These are phyloP conservation scores for Andrena hattorfiana DNA, from an alignment of 2,888 invertebrate species.

Conservation along the genomic window DNA sequence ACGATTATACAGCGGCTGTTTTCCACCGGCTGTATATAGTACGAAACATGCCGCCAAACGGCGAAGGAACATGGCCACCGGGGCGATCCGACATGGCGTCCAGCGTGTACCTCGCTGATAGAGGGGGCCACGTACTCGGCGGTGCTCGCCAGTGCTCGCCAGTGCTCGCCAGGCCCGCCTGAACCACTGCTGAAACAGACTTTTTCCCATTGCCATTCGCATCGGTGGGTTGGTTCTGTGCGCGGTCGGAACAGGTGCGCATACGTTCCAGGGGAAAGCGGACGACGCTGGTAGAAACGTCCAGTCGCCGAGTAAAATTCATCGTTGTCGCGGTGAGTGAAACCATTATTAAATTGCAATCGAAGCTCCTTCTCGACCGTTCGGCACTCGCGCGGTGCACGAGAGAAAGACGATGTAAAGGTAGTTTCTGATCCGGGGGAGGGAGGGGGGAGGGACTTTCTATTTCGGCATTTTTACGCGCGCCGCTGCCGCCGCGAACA, in stretches of 20 bases:
- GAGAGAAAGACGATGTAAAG: slow-evolving; percentile 4
- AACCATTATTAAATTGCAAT: slow-evolving; percentile 39
- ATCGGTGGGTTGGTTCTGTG: slow-evolving; percentile 74
- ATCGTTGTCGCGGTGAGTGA: slow-evolving; percentile 65
- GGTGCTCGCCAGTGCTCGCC: not conserved
- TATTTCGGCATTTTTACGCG: slow-evolving; percentile 74
- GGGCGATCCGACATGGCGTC: slow-evolving; percentile 51
- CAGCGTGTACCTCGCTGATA: not conserved
- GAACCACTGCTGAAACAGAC: slow-evolving; percentile 56
- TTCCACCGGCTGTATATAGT: not conserved
- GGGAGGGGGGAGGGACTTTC: too few relatives aligned
- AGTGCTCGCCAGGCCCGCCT: slow-evolving; percentile 43
- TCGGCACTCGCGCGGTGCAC: not conserved
- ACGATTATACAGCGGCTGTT: not conserved
- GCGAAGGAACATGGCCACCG: slow-evolving; percentile 13
- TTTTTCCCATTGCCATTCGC: slow-evolving; percentile 68
- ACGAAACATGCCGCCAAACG: slow-evolving; percentile 50
- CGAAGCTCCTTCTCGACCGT: not conserved
- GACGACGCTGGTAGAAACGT: slow-evolving; percentile 63
- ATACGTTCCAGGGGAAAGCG: slow-evolving; percentile 72
- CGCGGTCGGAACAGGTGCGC: slow-evolving; percentile 76
- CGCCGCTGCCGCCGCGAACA: slow-evolving; percentile 23
- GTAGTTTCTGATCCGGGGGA: slow-evolving; percentile 35
- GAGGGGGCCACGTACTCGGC: slow-evolving; percentile 49
- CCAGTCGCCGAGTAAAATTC: slow-evolving; percentile 57